phyloP scores from a whole-genome alignment of 1,140 invertebrate genomes.

The Tetramorium simillimum region DNA sequence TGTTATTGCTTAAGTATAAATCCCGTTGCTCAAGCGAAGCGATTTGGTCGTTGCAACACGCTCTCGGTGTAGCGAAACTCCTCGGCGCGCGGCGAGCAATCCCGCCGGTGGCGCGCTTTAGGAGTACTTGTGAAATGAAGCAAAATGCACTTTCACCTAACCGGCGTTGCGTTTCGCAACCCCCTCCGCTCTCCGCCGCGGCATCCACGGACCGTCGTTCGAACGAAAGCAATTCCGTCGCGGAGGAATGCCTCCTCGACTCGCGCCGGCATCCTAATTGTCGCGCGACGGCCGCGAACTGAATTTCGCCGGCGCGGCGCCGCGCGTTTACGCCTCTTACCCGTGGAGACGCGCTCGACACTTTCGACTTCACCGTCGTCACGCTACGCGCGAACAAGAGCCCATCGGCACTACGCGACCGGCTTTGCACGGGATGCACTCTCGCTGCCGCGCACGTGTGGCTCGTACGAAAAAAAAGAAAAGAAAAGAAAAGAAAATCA shows the following conservation, averaged over 20 bases:
- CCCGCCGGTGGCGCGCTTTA: conserved; percentile 45
- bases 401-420: not conserved
- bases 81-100: conserved; percentile 26
- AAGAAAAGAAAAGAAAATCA: not conserved
- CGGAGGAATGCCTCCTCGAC: conserved; percentile 15
- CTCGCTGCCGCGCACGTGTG: not conserved
- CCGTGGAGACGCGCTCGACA: not conserved
- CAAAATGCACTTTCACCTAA: conserved; percentile 77
- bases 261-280: conserved; percentile 28
- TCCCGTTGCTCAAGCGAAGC: conserved; percentile 60
- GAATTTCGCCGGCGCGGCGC: conserved; percentile 26
- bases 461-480: not conserved
- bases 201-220: not conserved
- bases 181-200: not conserved
- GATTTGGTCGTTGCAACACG: conserved; percentile 65
- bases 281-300: not conserved
- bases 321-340: not conserved
- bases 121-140: conserved; percentile 74
- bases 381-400: not conserved
- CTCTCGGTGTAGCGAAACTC: conserved; percentile 61
- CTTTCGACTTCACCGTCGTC: conserved; percentile 22
- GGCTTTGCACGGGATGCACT: conserved; percentile 1
- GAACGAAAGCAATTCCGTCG: conserved; percentile 51
- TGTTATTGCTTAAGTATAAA: conserved; percentile 57
- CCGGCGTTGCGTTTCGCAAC: conserved; percentile 69